Evolutionary conservation across 2,888 invertebrate genomes (phyloP), one percentile per base, ranked within the genome.

Genomic region (Tineola bisselliella): DNA sequence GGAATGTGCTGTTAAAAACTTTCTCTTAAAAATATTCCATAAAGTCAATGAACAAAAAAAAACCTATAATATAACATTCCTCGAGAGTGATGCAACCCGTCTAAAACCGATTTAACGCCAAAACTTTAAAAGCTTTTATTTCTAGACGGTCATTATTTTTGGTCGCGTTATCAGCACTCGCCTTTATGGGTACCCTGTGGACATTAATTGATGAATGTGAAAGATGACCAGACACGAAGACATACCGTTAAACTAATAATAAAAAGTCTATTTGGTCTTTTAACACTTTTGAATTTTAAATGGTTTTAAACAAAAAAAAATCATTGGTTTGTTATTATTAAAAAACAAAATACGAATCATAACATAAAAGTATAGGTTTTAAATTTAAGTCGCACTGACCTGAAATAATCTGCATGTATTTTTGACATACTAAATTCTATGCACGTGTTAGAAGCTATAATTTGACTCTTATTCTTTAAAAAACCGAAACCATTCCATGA

Each of bases 121-220:
- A 58, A 58, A 33, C 15, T 33, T 57, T 58, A 33, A 58, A 58
- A 58, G 58, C 58, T 58, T 58, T 58, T 58, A 58, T 58, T 31
- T 33, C 58, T 33, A 58, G 58, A 33, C 30, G 33, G 58, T 33
- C 58, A 58, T 58, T 33, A 56, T 56, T 56, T 56, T 56, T 19
- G 33, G 31, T 58, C 6, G 58, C 10, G 31, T 58, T 58, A 58
- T 58, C 58, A 58, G 58, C 58, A 58, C 58, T 58, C 33, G 58
- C 58, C 33, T 58, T 58, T 58, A 58, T 58, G 58, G 58, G 18
- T 33, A 58, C 33, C 31, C 19, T 11, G 31, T 33, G 30, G 58
- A 58, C 58, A 58, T 33, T 58, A 58, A 58, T 58, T 58, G 58
- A 58, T 58, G 58, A 25, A 56, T 56, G 56, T 56, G 48, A 54